Conservation (phyloP, 2,113 vertebrate species). For the Trinectes maculatus region DNA sequence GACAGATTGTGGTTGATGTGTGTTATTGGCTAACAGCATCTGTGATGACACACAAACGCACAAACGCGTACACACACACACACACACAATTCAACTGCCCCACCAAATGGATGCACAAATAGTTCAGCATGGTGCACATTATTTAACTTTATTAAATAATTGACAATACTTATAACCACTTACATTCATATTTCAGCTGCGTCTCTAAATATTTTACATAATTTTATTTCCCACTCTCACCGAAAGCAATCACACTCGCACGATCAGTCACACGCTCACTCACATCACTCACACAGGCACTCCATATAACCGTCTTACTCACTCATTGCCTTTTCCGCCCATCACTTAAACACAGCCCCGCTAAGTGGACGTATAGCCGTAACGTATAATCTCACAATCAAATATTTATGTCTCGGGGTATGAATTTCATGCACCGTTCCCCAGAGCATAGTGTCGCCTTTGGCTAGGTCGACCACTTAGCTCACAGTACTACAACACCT, state of each 20-base stretch:
- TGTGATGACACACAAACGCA: constrained; percentile 16
- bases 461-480: constrained; percentile 43
- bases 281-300: neutral
- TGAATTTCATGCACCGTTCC: constrained; percentile 52
- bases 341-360: constrained; percentile 36
- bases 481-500: constrained; percentile 14
- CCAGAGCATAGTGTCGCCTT: constrained; percentile 46
- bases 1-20: constrained; percentile 28
- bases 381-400: constrained; percentile 48
- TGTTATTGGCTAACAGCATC: constrained; percentile 27
- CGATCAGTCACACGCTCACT: neutral
- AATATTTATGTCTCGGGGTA: constrained; percentile 59
- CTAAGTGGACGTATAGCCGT: constrained; percentile 50
- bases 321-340: constrained; percentile 28
- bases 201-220: constrained; percentile 34
- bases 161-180: constrained; percentile 6
- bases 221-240: constrained; percentile 3
- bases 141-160: constrained; percentile 32
- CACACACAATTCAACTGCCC: neutral
- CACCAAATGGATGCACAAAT: neutral
- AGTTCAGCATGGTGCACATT: neutral
- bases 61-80: constrained; percentile 16
- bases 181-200: constrained; percentile 37
- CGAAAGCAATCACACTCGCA: constrained; percentile 13
- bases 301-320: constrained; percentile 1